Evolutionary conservation across 2,888 invertebrate genomes (phyloP), one percentile per base, ranked within the genome.

Genomic region (Ceratothoa steindachneri): DNA sequence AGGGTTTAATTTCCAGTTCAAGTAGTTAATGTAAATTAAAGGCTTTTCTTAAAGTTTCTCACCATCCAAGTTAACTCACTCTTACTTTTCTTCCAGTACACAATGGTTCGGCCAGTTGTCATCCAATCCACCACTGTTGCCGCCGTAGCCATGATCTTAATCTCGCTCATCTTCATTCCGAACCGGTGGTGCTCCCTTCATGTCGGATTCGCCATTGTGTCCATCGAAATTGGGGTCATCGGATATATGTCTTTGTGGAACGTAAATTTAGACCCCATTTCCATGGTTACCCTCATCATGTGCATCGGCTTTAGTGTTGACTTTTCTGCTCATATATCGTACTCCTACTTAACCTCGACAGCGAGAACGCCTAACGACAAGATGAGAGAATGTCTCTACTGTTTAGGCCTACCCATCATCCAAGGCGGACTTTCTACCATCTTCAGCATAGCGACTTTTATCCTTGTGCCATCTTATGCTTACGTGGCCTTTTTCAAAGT

Each of bases 161-260:
- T 95, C 65, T 93, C 95, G 0, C 91, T 96, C 82, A 89, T 96
- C 79, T 94, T 97, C 84, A 96, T 97, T 69, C 97, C 97, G 0
- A 95, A 95, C 83, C 88, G 94, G 2, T 86, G 94, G 28, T 96
- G 96, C 84, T 93, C 94, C 0, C 85, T 97, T 3, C 97, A 96
- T 95, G 95, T 97, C 0, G 95, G 95, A 2, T 91, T 96, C 83
- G 94, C 95, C 82, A 95, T 96, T 76, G 90, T 95, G 73, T 95
- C 95, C 9, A 96, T 97, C 81, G 96, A 96, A 85, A 86, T 91
- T 9, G 96, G 96, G 1, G 96, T 97, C 0, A 91, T 95, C 1
- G 96, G 96, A 7, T 97, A 95, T 86, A 97, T 97, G 96, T 92
- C 96, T 0, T 86, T 96, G 29, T 97, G 97, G 97, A 91, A 91